These are phyloP conservation scores for Condylostylus longicornis DNA, from an alignment of 1,140 invertebrate genomes.

Conservation along the genomic window DNA sequence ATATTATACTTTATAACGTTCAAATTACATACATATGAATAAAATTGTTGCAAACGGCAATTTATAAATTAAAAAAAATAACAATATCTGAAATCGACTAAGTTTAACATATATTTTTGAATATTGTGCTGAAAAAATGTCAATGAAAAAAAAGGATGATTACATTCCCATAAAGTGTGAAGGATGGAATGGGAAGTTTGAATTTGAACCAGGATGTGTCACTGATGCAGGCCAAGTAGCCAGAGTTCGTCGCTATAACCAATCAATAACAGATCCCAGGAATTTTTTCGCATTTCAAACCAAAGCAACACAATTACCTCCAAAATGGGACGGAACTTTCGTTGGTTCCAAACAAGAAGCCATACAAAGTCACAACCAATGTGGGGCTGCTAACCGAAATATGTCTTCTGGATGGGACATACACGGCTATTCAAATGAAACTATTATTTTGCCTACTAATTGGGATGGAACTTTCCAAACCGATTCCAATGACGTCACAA, in stretches of 20 bases:
- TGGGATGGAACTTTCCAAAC: conserved; percentile 28
- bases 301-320: conserved; percentile 25
- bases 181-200: conserved; percentile 30
- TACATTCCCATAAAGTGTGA: conserved; percentile 31
- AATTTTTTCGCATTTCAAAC: conserved; percentile 26
- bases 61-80: too few species aligned
- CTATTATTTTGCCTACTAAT: conserved; percentile 20
- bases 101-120: too few species aligned
- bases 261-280: conserved; percentile 25
- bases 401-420: conserved; percentile 25
- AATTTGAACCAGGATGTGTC: conserved; percentile 17
- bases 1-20: too few species aligned
- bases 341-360: conserved; percentile 19
- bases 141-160: conserved; percentile 21
- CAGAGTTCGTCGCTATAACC: conserved; percentile 25
- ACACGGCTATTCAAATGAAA: conserved; percentile 18
- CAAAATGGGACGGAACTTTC: conserved; percentile 28
- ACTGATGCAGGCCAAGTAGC: conserved; percentile 22
- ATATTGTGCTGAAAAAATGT: too few species aligned
- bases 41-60: too few species aligned
- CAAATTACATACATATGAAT: too few species aligned
- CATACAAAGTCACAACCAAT: conserved; percentile 6
- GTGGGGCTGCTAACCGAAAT: conserved; percentile 18
- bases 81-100: too few species aligned
- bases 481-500: conserved; percentile 29